Percentiles rank a stretch among this genome's conserved stretches.
Conservation (phyloP, 2,888 invertebrate genomes). For the Myopa testacea region DNA sequence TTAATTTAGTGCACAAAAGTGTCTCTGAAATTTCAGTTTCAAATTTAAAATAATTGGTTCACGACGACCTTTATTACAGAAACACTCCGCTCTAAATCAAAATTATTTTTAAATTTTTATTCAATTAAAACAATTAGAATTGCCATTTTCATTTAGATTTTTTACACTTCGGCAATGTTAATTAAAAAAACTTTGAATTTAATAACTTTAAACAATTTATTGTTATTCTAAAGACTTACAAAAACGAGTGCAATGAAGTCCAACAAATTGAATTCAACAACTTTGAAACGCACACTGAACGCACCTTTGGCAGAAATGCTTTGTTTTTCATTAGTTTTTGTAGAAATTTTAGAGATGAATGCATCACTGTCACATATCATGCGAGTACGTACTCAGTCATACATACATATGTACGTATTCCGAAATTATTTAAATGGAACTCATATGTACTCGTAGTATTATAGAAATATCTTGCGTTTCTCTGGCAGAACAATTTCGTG, state of each 20-base stretch:
- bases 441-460: background rate
- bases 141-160: too few species aligned
- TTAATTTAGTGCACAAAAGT: too few species aligned
- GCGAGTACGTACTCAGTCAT: background rate
- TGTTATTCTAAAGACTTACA: too few species aligned
- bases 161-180: too few species aligned
- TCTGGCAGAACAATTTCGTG: background rate
- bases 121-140: too few species aligned
- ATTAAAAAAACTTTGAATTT: too few species aligned
- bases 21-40: too few species aligned
- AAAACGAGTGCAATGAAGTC: background rate
- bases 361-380: background rate
- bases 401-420: background rate
- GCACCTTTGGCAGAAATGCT: background rate
- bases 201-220: too few species aligned
- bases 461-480: background rate
- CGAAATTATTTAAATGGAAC: constrained; percentile 8
- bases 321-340: background rate
- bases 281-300: background rate
- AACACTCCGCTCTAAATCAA: too few species aligned
- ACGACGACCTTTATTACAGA: too few species aligned
- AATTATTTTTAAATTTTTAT: too few species aligned
- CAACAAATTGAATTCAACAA: background rate
- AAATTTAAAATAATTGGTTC: too few species aligned
- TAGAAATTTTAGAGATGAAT: background rate